Percentiles rank a stretch among this genome's conserved stretches.
Evolutionary conservation across 2,888 invertebrate species (phyloP).

Genomic region (Anthrax anthrax): DNA sequence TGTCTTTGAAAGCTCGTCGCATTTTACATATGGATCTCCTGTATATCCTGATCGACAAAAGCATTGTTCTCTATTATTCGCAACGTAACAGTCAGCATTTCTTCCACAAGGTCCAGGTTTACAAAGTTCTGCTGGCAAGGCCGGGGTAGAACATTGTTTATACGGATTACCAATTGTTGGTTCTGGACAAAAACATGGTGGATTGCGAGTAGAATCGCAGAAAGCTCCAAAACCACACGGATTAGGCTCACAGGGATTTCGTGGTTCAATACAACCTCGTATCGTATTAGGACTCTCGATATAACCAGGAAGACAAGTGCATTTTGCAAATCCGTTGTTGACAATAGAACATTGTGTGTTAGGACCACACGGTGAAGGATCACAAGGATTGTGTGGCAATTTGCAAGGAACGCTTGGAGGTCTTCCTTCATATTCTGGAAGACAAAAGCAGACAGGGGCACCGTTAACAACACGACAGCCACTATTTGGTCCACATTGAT

Average conservation of each 20-base stretch:
- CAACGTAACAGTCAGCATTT: slow-evolving; percentile 73
- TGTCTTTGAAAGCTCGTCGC: slow-evolving; percentile 49
- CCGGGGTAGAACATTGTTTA: slow-evolving; percentile 50
- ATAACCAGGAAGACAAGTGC: slow-evolving; percentile 69
- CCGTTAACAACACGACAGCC: slow-evolving; percentile 64
- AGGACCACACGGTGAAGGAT: slow-evolving; percentile 74
- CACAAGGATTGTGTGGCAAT: slow-evolving; percentile 63
- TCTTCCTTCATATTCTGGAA: slow-evolving; percentile 74
- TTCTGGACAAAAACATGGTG: slow-evolving; percentile 76
- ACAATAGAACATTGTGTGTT: slow-evolving; percentile 72
- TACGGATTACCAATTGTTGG: slow-evolving; percentile 72
- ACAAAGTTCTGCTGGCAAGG: slow-evolving; percentile 49
- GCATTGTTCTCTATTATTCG: slow-evolving; percentile 69
- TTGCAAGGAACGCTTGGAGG: slow-evolving; percentile 60
- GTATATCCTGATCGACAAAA: slow-evolving; percentile 60
- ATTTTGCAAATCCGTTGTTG: slow-evolving; percentile 69
- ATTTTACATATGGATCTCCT: slow-evolving; percentile 70
- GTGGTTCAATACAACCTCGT: slow-evolving; percentile 64
- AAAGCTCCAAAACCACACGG: slow-evolving; percentile 65
- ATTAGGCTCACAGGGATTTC: slow-evolving; percentile 70
- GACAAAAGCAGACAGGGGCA: slow-evolving; percentile 71
- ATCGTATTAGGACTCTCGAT: slow-evolving; percentile 80
- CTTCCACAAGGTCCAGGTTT: slow-evolving; percentile 70
- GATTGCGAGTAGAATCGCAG: slow-evolving; percentile 63
- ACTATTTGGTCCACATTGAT: slow-evolving; percentile 71